Percentiles rank a stretch among this genome's conserved stretches.
Conservation (phyloP, 2,113 vertebrate species). For the Nothobranchius kuhntae region DNA sequence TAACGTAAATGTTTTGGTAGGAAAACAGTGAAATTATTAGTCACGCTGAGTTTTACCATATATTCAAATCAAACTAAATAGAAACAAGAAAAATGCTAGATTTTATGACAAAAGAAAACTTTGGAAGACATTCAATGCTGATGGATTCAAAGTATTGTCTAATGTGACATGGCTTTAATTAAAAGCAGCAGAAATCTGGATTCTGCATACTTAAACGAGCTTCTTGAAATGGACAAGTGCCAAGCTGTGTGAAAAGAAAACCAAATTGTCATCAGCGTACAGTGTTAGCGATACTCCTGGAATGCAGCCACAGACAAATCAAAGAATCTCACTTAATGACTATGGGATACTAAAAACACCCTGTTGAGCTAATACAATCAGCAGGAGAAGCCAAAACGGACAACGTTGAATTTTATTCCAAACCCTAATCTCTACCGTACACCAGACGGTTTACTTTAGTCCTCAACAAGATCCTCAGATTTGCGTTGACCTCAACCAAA, state of each 20-base stretch:
- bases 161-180: not conserved
- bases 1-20: not conserved
- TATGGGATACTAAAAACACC: slow-evolving; percentile 57
- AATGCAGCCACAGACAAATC: slow-evolving; percentile 64
- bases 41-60: not conserved
- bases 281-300: slow-evolving; percentile 51
- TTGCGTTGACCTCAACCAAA: too few species aligned
- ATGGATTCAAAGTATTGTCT: slow-evolving; percentile 4
- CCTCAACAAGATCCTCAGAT: too few species aligned
- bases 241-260: slow-evolving; percentile 38
- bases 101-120: not conserved
- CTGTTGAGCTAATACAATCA: slow-evolving; percentile 46
- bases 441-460: too few species aligned
- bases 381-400: slow-evolving; percentile 52
- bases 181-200: slow-evolving; percentile 20
- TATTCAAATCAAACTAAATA: not conserved
- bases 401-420: slow-evolving; percentile 4
- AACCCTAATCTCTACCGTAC: too few species aligned
- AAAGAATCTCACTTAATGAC: slow-evolving; percentile 58
- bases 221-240: slow-evolving; percentile 17
- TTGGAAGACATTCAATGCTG: not conserved
- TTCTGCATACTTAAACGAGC: slow-evolving; percentile 22
- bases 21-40: not conserved
- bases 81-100: not conserved
- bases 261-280: slow-evolving; percentile 22